phyloP scores from a whole-genome alignment of 2,797 vertebrate species.

The Periparus ater region DNA sequence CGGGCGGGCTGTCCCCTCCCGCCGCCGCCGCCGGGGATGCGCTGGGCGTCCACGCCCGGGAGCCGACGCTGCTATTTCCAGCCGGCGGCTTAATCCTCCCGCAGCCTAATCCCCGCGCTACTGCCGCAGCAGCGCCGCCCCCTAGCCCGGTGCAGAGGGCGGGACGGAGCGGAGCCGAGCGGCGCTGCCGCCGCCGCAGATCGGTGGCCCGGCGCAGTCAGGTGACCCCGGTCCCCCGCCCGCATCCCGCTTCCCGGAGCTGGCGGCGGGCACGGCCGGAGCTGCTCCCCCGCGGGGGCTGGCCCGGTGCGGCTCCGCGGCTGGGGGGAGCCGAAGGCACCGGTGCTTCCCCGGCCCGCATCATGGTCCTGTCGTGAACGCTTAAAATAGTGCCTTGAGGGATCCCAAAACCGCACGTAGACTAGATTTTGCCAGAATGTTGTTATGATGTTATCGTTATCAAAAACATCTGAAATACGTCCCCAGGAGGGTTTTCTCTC shows the following conservation, averaged over 20 bases:
- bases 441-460: not conserved
- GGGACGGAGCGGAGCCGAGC: not conserved
- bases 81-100: conserved; percentile 46
- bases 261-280: not conserved
- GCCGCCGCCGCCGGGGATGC: not conserved
- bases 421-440: not conserved
- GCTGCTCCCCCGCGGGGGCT: not conserved
- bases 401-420: not conserved
- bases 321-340: not conserved
- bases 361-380: not conserved
- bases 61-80: conserved; percentile 61
- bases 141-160: conserved; percentile 31
- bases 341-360: not conserved
- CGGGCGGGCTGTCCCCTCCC: not conserved
- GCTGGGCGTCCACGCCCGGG: conserved; percentile 38
- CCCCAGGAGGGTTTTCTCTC: not conserved
- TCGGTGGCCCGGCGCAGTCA: conserved; percentile 72
- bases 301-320: not conserved
- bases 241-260: not conserved
- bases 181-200: conserved; percentile 40
- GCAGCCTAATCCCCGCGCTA: conserved; percentile 48
- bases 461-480: not conserved
- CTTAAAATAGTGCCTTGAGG: not conserved
- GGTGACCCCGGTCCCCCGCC: conserved; percentile 70
- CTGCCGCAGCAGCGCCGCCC: conserved; percentile 35